Evolutionary conservation across 30 jellyfish, hydroid and myxozoan genomes (phyloP), one percentile per base, ranked within the genome.

Genomic region (Rhopilema esculentum): DNA sequence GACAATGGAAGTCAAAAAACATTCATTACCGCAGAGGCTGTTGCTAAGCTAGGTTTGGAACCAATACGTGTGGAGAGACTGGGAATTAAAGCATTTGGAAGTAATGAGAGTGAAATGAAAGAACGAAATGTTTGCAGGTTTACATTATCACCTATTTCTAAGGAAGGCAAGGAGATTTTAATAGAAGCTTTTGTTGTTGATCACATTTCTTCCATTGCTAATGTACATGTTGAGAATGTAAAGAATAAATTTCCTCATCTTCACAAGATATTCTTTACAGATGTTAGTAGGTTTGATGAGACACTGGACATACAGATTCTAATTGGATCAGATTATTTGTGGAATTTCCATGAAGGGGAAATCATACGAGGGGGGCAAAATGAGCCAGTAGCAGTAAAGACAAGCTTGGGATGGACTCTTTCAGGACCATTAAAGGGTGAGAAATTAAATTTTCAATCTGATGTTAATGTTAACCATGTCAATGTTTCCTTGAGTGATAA

Each of bases 1-100:
- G 91, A 81, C 83, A 31, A 50, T 29, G 91, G 91, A 21, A 81
- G 91, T 67, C 82, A 81, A 7, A 81, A 49, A 49, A 65, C 91
- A 23, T 81, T 81, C 27, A 49, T 32, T n/a, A 67, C 91, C 32
- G 65, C 76, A 8, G 65, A 69, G 75, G 91, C 81, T 33, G 77
- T 26, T 32, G 73, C 48, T 27, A 23, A 31, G 49, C 30, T 65
- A 65, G 77, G 77, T 57, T 48, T 40, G 61, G 61, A 27, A 23
- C 67, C 53, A 0, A 68, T 62, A 62, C 23, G 52, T 40, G 49
- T 31, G 49, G 81, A 80, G 67, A 62, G 81, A 40, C 72, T 80
- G 0, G 51, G 77, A 19, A 26, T 80, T 23, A 49, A 20, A 0
- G 66, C 90, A 23, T 80, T 80, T 66, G 90, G 90, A 49, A 65